phyloP scores from a whole-genome alignment of 2,888 invertebrate species.

The Macaria notata region DNA sequence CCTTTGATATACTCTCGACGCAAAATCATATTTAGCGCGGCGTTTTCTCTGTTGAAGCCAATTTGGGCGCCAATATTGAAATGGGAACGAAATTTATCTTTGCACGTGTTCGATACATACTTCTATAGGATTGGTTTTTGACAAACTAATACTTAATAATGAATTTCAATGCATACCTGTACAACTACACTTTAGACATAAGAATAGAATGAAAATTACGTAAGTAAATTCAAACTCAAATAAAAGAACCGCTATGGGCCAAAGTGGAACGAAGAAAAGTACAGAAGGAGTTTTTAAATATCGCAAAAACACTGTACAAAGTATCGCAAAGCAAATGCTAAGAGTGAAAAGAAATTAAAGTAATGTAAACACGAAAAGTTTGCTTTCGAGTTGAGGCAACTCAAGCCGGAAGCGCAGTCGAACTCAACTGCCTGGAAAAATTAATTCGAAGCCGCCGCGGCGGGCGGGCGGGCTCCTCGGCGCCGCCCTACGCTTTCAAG shows the following conservation, averaged over 20 bases:
- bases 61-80: slow-evolving; percentile 62
- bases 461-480: slow-evolving; percentile 41
- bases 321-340: slow-evolving; percentile 65
- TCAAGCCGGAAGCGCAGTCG: slow-evolving; percentile 76
- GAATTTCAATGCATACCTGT: no score
- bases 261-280: no score
- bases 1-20: slow-evolving; percentile 65
- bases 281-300: not conserved
- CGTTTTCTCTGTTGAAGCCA: slow-evolving; percentile 60
- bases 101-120: slow-evolving; percentile 42
- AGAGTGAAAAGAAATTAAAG: slow-evolving; percentile 75
- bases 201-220: no score
- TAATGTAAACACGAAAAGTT: slow-evolving; percentile 79
- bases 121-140: no score
- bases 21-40: slow-evolving; percentile 67
- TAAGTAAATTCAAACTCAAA: no score
- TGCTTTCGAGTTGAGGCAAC: slow-evolving; percentile 75
- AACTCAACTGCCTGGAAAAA: slow-evolving; percentile 80
- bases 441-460: slow-evolving; percentile 68
- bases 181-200: no score
- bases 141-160: no score
- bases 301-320: slow-evolving; percentile 55
- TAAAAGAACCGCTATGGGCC: no score
- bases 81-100: slow-evolving; percentile 59
- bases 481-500: slow-evolving; percentile 48